Conservation (phyloP, 2,113 vertebrate genomes). For the Rhynchomys soricoides region DNA sequence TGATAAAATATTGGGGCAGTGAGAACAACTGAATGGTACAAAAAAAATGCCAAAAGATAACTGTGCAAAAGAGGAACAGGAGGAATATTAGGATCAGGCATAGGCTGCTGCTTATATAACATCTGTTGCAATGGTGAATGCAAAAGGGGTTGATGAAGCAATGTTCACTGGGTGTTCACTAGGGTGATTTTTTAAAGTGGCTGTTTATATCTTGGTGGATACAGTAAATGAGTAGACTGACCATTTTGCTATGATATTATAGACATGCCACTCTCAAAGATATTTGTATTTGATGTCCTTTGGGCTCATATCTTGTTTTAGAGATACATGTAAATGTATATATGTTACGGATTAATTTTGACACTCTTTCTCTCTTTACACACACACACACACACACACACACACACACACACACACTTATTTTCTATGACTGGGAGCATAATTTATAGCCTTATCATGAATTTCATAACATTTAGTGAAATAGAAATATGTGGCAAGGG, state of each 20-base stretch:
- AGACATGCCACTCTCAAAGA: not conserved
- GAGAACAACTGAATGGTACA: not conserved
- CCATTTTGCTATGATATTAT: not conserved
- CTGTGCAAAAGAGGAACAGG: not conserved
- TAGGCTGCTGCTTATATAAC: not conserved
- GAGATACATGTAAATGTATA: not conserved
- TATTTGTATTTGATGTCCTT: not conserved
- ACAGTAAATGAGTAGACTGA: not conserved
- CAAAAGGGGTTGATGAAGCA: not conserved
- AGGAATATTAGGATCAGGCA: not conserved
- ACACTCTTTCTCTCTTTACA: not conserved
- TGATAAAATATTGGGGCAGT: not conserved
- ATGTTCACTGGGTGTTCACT: not conserved
- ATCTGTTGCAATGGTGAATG: not conserved
- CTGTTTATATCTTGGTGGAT: not conserved
- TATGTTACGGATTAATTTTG: not conserved
- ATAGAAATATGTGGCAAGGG: not conserved
- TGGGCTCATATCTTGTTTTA: not conserved
- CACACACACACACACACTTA: not conserved
- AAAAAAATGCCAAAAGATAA: not conserved
- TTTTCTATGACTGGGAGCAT: not conserved
- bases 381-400: not conserved
- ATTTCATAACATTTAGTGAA: not conserved
- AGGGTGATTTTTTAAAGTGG: not conserved
- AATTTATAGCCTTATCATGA: not conserved